Evolutionary conservation across 2,113 vertebrate species (phyloP).

Genomic region (Hemibagrus wyckioides): DNA sequence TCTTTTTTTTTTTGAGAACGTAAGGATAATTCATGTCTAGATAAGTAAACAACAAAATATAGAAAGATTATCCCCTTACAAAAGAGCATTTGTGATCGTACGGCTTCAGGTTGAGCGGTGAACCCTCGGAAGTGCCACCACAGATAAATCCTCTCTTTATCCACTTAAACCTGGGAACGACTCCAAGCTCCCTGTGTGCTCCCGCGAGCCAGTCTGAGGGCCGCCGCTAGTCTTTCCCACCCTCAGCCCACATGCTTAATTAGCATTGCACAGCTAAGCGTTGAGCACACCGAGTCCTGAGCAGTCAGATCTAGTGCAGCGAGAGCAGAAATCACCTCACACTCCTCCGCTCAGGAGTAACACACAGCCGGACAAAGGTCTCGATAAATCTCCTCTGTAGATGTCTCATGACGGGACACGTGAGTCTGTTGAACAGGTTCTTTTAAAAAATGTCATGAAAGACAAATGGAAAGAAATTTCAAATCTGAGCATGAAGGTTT

Average conservation of each 20-base stretch:
- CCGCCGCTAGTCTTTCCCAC: slow-evolving; percentile 34
- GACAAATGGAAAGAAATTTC: neutral
- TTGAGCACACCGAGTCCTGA: neutral
- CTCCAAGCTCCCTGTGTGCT: slow-evolving; percentile 9
- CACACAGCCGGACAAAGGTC: neutral
- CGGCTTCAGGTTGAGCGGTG: neutral
- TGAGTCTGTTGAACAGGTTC: neutral
- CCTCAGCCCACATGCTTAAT: slow-evolving; percentile 19
- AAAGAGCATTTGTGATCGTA: too few species aligned
- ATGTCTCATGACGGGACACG: neutral
- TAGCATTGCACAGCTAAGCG: slow-evolving; percentile 10
- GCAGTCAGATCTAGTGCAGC: neutral
- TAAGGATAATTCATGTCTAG: neutral
- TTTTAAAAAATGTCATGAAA: neutral
- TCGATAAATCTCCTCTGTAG: neutral
- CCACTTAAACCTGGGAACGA: slow-evolving; percentile 10
- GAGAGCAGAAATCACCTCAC: slow-evolving; percentile 1
- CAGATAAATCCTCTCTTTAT: slow-evolving; percentile 30
- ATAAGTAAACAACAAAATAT: neutral
- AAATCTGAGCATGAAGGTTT: neutral
- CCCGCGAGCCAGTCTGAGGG: neutral
- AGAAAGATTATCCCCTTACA: neutral
- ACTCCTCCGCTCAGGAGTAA: neutral
- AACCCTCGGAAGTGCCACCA: neutral
- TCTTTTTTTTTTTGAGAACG: neutral